Percentiles rank a stretch among this genome's conserved stretches.
phyloP scores from a whole-genome alignment of 2,888 invertebrate species.

The Balanococcus diminutus region DNA sequence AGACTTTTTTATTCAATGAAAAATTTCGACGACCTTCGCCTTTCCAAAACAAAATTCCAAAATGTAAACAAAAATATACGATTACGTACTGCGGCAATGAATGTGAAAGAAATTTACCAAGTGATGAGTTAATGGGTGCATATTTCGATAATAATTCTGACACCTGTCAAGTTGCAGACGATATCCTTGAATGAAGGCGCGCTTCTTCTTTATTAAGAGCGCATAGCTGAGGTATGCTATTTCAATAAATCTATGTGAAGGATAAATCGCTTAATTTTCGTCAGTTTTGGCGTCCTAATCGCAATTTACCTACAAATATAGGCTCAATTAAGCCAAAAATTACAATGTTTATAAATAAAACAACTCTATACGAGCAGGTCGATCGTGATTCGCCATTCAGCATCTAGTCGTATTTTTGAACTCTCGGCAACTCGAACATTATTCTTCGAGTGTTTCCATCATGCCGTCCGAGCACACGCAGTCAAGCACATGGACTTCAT shows the following conservation, averaged over 20 bases:
- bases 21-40: background rate
- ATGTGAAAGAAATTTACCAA: background rate
- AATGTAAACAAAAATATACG: constrained; percentile 14
- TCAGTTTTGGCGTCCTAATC: background rate
- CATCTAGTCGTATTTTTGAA: background rate
- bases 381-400: background rate
- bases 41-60: background rate
- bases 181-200: constrained; percentile 22
- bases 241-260: constrained; percentile 15
- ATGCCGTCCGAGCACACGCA: no score
- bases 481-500: background rate
- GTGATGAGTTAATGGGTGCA: background rate
- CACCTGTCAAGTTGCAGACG: background rate
- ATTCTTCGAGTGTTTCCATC: background rate
- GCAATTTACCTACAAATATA: background rate
- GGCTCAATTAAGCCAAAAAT: background rate
- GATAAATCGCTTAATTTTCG: constrained; percentile 41
- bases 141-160: background rate
- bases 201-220: background rate
- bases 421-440: background rate
- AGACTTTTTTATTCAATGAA: background rate
- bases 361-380: background rate
- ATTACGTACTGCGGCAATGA: background rate
- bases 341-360: constrained; percentile 6
- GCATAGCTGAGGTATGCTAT: background rate